phyloP scores from a whole-genome alignment of 2,797 vertebrate genomes.

The Rhinatrema bivittatum region DNA sequence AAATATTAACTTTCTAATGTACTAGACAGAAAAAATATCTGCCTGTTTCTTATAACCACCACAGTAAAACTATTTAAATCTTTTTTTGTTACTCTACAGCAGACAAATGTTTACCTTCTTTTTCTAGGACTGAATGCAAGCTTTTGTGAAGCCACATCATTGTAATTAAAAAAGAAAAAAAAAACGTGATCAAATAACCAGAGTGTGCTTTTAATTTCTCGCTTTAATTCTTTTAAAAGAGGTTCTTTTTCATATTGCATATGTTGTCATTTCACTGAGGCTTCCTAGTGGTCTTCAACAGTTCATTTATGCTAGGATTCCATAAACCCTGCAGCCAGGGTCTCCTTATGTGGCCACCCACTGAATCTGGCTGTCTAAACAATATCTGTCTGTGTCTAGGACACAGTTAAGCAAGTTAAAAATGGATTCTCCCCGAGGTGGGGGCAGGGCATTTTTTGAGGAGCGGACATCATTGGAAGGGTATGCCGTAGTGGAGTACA shows the following conservation, averaged over 20 bases:
- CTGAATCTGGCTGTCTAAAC: conserved; percentile 73
- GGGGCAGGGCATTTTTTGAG: conserved; percentile 1
- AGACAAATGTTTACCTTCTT: conserved; percentile 21
- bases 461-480: conserved; percentile 1
- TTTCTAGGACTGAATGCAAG: conserved; percentile 14
- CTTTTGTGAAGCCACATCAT: conserved; percentile 25
- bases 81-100: background rate
- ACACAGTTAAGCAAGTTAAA: conserved; percentile 43
- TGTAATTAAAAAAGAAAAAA: no score
- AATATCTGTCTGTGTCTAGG: conserved; percentile 64
- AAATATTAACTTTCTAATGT: conserved; percentile 63
- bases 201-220: no score
- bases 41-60: no score
- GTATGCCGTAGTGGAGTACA: conserved; percentile 11
- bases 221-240: no score
- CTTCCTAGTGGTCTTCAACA: conserved; percentile 80
- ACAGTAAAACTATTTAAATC: no score
- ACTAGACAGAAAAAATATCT: no score
- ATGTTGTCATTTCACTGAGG: conserved; percentile 92
- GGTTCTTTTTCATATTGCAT: no score
- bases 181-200: no score
- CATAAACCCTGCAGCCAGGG: conserved; percentile 67
- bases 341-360: conserved; percentile 80
- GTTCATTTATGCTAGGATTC: conserved; percentile 77
- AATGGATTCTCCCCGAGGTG: conserved; percentile 49